Evolutionary conservation across 2,113 vertebrate genomes (phyloP).

Genomic region (Vulpes vulpes): DNA sequence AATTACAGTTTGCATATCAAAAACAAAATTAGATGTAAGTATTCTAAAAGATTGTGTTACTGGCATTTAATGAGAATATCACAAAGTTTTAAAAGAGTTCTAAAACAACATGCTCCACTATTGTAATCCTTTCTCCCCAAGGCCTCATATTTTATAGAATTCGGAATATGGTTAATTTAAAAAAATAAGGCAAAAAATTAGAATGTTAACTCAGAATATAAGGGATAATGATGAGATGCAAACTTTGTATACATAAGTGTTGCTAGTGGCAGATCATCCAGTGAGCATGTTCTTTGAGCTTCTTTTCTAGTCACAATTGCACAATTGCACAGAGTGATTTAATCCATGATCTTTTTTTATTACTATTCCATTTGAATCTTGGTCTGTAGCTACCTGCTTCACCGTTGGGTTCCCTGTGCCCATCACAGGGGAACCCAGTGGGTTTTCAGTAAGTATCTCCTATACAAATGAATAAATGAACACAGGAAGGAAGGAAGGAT

Average conservation of each 20-base stretch:
- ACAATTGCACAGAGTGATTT: background rate
- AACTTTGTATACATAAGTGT: background rate
- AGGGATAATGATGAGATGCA: background rate
- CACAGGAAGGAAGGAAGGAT: background rate
- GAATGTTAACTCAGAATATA: background rate
- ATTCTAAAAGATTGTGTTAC: background rate
- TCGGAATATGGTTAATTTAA: background rate
- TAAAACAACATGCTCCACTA: background rate
- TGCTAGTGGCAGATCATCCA: background rate
- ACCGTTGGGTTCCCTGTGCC: background rate
- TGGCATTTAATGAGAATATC: slow-evolving; percentile 39
- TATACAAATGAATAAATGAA: background rate
- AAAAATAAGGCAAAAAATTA: slow-evolving; percentile 28
- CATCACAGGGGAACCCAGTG: background rate
- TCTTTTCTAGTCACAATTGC: background rate
- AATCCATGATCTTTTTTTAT: background rate
- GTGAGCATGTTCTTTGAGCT: background rate
- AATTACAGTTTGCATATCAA: background rate
- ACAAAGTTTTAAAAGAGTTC: slow-evolving; percentile 2
- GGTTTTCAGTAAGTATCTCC: background rate
- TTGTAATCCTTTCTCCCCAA: background rate
- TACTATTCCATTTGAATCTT: background rate
- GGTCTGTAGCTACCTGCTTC: background rate
- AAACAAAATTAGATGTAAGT: slow-evolving; percentile 60
- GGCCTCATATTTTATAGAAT: background rate